phyloP scores from a whole-genome alignment of 1,140 invertebrate genomes.

The Drosophila suzukii region DNA sequence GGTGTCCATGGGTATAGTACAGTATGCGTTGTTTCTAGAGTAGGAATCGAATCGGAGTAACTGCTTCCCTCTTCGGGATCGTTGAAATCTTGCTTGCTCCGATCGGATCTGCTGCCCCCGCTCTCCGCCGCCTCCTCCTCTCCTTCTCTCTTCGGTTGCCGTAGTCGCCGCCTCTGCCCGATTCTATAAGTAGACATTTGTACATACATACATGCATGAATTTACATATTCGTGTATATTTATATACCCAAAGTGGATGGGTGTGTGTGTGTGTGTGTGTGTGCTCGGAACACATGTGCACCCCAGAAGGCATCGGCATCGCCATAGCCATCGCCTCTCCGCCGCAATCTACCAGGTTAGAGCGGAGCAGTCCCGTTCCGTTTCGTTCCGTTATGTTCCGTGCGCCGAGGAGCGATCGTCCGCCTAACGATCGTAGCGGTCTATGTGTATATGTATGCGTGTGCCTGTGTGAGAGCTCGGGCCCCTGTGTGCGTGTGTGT shows the following conservation, averaged over 20 bases:
- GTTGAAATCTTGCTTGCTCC: slow-evolving; percentile 38
- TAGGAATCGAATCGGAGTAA: slow-evolving; percentile 57
- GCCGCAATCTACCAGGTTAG: slow-evolving; percentile 79
- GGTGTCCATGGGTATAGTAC: not conserved
- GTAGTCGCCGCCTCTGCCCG: slow-evolving; percentile 44
- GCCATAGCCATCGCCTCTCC: slow-evolving; percentile 33
- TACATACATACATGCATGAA: not conserved
- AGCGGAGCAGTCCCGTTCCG: slow-evolving; percentile 41
- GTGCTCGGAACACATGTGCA: slow-evolving; percentile 60
- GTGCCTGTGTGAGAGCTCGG: slow-evolving; percentile 7
- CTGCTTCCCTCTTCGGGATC: slow-evolving; percentile 42
- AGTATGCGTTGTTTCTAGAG: slow-evolving; percentile 38
- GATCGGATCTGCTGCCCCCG: slow-evolving; percentile 15
- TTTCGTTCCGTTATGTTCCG: slow-evolving; percentile 24
- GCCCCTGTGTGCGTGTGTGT: slow-evolving; percentile 18
- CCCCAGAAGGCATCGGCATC: slow-evolving; percentile 32
- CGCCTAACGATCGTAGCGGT: slow-evolving; percentile 78
- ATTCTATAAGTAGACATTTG: slow-evolving; percentile 72
- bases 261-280: slow-evolving; percentile 5
- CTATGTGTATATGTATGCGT: slow-evolving; percentile 11
- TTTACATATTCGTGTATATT: slow-evolving; percentile 71
- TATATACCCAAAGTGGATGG: slow-evolving; percentile 31
- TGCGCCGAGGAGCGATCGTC: slow-evolving; percentile 52
- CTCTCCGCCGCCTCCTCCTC: not conserved
- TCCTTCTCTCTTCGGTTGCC: slow-evolving; percentile 4